Evolutionary conservation across 2,888 invertebrate species (phyloP).

Genomic region (Lasioglossum zephyrum): DNA sequence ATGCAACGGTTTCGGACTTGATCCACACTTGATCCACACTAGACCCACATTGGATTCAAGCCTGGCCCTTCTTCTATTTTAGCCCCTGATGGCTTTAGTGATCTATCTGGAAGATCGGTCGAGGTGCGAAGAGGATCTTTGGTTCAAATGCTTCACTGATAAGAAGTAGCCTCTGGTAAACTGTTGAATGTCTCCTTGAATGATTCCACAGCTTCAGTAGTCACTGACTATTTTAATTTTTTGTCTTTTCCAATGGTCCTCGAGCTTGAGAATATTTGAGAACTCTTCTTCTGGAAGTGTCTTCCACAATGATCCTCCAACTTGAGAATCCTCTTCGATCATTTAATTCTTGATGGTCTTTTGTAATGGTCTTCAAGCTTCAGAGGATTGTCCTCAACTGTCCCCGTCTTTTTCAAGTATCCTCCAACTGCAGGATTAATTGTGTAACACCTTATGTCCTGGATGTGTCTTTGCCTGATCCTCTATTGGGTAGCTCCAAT

Average conservation of each 20-base stretch:
- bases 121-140: background rate
- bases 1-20: background rate
- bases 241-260: no score
- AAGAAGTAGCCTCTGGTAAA: no score
- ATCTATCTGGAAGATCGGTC: background rate
- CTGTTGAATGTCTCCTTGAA: background rate
- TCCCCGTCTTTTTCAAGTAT: no score
- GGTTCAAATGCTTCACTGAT: background rate
- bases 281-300: background rate
- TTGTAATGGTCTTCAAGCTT: no score
- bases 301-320: background rate
- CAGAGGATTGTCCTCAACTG: no score
- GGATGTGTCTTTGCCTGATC: no score
- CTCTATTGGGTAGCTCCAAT: background rate
- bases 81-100: background rate
- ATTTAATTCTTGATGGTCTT: no score
- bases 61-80: background rate
- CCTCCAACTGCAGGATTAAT: no score
- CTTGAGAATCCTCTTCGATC: background rate
- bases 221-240: background rate
- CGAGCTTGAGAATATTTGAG: no score
- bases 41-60: background rate
- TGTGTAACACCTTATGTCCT: no score
- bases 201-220: background rate
- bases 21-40: background rate